phyloP scores from a whole-genome alignment of 2,113 vertebrate species.

The Periophthalmodon schlosseri region DNA sequence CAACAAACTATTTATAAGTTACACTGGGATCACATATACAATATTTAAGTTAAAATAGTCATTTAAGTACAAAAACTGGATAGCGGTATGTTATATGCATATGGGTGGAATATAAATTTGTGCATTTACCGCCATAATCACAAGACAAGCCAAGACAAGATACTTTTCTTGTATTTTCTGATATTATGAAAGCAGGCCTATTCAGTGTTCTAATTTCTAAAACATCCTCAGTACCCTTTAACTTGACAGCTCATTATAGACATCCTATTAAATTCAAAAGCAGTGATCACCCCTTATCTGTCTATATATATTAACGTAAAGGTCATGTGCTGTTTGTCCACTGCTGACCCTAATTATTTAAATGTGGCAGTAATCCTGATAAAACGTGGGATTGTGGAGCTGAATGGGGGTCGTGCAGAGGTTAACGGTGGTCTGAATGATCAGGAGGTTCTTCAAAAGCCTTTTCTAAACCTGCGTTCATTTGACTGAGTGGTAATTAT shows the following conservation, averaged over 20 bases:
- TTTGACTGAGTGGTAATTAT: conserved; percentile 51
- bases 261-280: conserved; percentile 52
- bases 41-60: too few relatives aligned
- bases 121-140: too few relatives aligned
- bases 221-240: not conserved
- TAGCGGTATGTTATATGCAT: too few relatives aligned
- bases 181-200: too few relatives aligned
- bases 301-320: conserved; percentile 30
- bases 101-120: too few relatives aligned
- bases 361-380: conserved; percentile 74
- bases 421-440: conserved; percentile 77
- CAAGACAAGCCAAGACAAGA: too few relatives aligned
- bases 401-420: conserved; percentile 71
- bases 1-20: too few relatives aligned
- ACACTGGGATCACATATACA: too few relatives aligned
- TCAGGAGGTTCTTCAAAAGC: conserved; percentile 50
- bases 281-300: conserved; percentile 38
- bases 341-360: conserved; percentile 77
- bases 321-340: conserved; percentile 59
- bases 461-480: conserved; percentile 42
- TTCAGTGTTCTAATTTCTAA: too few relatives aligned
- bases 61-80: too few relatives aligned
- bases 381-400: conserved; percentile 64
- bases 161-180: too few relatives aligned
- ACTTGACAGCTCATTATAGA: conserved; percentile 40